phyloP scores from a whole-genome alignment of 2,797 vertebrate species.

The Ceyx erithaca region DNA sequence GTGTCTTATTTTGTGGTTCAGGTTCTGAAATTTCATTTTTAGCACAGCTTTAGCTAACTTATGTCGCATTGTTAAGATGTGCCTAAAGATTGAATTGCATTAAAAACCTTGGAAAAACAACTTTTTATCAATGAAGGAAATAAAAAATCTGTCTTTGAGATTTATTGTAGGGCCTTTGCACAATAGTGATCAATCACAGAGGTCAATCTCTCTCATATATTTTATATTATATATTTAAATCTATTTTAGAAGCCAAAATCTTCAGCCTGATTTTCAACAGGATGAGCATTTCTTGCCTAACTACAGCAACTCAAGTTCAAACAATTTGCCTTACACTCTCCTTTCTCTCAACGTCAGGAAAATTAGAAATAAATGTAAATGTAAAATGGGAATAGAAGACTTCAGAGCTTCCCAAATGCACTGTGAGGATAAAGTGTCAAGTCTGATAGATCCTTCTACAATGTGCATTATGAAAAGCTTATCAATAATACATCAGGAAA shows the following conservation, averaged over 20 bases:
- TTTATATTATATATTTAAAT: not conserved
- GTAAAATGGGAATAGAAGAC: slow-evolving; percentile 10
- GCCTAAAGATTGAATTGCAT: not conserved
- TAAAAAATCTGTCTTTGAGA: not conserved
- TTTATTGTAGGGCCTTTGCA: not conserved
- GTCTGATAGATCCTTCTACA: slow-evolving; percentile 44
- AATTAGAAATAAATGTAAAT: slow-evolving; percentile 43
- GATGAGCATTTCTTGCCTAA: not conserved
- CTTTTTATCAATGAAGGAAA: not conserved
- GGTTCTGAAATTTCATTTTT: not conserved
- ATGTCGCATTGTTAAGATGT: not conserved
- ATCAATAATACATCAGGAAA: slow-evolving; percentile 61
- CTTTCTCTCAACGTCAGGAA: slow-evolving; percentile 26
- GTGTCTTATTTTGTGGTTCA: not conserved
- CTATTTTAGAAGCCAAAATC: slow-evolving; percentile 6
- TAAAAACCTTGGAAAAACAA: not conserved
- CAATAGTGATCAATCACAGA: not conserved
- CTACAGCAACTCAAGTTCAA: slow-evolving; percentile 6
- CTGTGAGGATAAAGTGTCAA: slow-evolving; percentile 43
- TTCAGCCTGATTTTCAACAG: slow-evolving; percentile 26
- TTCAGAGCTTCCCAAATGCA: slow-evolving; percentile 35
- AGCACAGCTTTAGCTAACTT: not conserved
- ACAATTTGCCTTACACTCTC: not conserved
- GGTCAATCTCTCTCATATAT: not conserved
- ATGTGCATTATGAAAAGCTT: slow-evolving; percentile 42